Percentiles rank a stretch among this genome's conserved stretches.
phyloP scores from a whole-genome alignment of 2,113 vertebrate species.

The Petromus typicus region DNA sequence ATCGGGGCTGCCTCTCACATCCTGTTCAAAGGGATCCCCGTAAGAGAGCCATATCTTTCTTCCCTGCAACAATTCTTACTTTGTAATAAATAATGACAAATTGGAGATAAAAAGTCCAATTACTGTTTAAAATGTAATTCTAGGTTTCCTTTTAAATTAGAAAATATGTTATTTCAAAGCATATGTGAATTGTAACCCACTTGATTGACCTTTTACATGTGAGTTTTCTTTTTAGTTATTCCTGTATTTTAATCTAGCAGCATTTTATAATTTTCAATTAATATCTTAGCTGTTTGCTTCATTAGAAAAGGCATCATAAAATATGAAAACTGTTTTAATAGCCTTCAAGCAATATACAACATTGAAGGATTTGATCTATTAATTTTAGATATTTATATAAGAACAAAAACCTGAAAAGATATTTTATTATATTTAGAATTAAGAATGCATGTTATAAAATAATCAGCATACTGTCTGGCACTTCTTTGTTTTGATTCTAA shows the following conservation, averaged over 20 bases:
- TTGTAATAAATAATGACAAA: neutral
- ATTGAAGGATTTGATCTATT: neutral
- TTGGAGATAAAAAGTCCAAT: neutral
- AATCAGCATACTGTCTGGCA: neutral
- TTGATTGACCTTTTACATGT: neutral
- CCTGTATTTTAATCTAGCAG: neutral
- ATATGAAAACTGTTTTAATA: conserved; percentile 29
- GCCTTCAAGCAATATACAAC: neutral
- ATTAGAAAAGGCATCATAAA: neutral
- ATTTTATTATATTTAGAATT: conserved; percentile 9
- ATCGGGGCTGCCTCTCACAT: neutral
- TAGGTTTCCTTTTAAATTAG: neutral
- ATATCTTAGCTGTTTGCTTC: neutral
- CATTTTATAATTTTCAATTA: conserved; percentile 38
- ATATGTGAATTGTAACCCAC: neutral
- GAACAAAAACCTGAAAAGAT: neutral
- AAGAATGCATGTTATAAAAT: neutral
- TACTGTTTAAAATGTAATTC: neutral
- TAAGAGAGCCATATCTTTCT: neutral
- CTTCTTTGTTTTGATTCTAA: conserved; percentile 79
- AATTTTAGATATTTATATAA: conserved; percentile 36
- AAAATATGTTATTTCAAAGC: neutral
- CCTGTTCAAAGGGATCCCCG: neutral
- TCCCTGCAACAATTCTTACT: neutral
- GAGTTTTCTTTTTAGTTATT: neutral